These are phyloP conservation scores for Drosophila neonasuta DNA, from an alignment of 2,888 invertebrate genomes.

Conservation along the genomic window DNA sequence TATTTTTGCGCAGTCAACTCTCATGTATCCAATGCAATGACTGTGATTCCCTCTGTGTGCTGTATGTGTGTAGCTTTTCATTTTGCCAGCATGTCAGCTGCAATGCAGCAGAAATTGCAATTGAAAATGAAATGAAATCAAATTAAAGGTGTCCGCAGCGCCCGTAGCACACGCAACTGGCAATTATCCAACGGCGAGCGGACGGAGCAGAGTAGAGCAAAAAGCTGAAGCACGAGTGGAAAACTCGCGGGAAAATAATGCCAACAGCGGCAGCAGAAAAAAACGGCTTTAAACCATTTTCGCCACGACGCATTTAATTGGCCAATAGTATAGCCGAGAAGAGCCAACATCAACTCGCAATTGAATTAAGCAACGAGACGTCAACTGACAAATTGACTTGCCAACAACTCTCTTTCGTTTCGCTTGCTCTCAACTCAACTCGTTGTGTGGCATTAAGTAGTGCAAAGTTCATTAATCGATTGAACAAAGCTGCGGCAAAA, in stretches of 20 bases:
- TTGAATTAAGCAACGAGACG: constrained; percentile 49
- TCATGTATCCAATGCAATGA: not conserved
- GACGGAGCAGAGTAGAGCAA: not conserved
- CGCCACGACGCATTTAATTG: constrained; percentile 54
- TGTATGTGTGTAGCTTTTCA: constrained; percentile 47
- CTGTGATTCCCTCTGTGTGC: constrained; percentile 21
- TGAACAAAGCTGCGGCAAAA: constrained; percentile 8
- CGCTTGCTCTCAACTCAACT: not conserved
- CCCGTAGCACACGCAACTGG: constrained; percentile 38
- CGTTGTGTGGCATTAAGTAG: constrained; percentile 31
- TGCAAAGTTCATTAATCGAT: constrained; percentile 35
- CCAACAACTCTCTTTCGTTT: constrained; percentile 4
- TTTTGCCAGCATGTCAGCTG: constrained; percentile 69
- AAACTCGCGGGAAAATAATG: constrained; percentile 6
- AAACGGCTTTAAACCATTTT: constrained; percentile 46
- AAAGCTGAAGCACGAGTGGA: not conserved
- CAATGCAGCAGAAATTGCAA: constrained; percentile 69
- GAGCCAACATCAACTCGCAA: constrained; percentile 27
- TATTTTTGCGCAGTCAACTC: constrained; percentile 53
- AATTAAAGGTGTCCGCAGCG: constrained; percentile 68
- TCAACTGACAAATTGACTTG: constrained; percentile 55
- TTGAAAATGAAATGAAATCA: constrained; percentile 72
- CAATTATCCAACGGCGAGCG: constrained; percentile 54
- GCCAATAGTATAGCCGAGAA: constrained; percentile 25
- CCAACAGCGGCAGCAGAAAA: not conserved